These are phyloP conservation scores for Lucinisca nassula DNA, from an alignment of 2,888 invertebrate genomes.

Conservation along the genomic window DNA sequence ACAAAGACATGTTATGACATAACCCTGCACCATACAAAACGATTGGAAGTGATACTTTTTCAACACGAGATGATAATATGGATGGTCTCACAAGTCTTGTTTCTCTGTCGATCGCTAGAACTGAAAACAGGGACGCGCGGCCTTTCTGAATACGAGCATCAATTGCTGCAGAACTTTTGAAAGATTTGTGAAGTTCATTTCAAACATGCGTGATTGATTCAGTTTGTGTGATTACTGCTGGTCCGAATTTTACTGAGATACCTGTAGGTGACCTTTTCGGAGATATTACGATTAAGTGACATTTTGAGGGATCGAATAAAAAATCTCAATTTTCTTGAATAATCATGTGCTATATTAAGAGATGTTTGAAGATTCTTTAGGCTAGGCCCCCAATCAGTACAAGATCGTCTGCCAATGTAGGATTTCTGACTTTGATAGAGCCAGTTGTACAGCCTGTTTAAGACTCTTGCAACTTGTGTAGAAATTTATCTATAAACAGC, in stretches of 20 bases:
- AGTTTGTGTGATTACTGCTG: background rate
- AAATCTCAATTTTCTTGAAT: constrained; percentile 11
- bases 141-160: constrained; percentile 8
- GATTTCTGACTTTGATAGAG: background rate
- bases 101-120: background rate
- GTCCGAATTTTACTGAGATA: background rate
- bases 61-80: background rate
- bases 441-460: background rate
- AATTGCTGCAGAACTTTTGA: background rate
- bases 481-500: constrained; percentile 14
- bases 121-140: background rate
- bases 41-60: background rate
- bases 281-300: background rate
- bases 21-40: background rate
- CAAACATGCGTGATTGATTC: background rate
- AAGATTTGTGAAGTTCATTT: background rate
- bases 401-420: constrained; percentile 29
- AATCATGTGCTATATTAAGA: background rate
- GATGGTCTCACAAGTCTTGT: background rate
- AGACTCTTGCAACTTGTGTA: background rate
- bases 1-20: background rate
- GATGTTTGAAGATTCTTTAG: background rate
- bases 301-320: background rate
- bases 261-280: background rate
- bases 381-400: background rate